These are phyloP conservation scores for Parauchenoglanis ngamensis DNA, from an alignment of 2,797 vertebrate genomes.

Conservation along the genomic window DNA sequence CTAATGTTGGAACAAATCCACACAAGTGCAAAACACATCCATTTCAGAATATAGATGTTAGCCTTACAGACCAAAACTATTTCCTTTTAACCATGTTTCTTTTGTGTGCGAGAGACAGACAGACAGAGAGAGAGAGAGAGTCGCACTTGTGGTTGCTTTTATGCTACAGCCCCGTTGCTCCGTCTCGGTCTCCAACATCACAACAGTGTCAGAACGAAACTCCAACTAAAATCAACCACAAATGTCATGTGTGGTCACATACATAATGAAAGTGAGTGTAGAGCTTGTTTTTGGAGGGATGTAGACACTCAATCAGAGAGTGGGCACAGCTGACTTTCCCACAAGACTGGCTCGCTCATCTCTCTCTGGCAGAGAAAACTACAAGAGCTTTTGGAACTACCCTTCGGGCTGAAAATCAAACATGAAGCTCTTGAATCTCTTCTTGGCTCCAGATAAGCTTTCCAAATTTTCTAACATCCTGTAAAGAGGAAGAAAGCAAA, in stretches of 20 bases:
- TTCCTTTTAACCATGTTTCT: conserved; percentile 8
- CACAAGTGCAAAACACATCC: not conserved
- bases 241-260: not conserved
- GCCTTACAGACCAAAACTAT: not conserved
- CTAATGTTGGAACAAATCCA: not conserved
- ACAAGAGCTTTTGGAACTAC: conserved; percentile 20
- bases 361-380: not conserved
- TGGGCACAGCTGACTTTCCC: conserved; percentile 5
- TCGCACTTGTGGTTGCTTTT: conserved; percentile 14
- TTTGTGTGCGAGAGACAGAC: not conserved
- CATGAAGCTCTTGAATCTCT: conserved; percentile 15
- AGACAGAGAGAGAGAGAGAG: conserved; percentile 10
- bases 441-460: conserved; percentile 6
- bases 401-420: conserved; percentile 13
- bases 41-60: conserved; percentile 11
- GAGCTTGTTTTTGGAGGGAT: conserved; percentile 5
- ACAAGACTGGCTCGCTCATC: not conserved
- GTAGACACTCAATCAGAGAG: conserved; percentile 5
- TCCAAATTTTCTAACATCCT: conserved; percentile 3
- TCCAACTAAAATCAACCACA: conserved; percentile 28
- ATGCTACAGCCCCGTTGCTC: not conserved
- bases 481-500: conserved; percentile 9
- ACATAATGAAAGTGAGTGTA: not conserved
- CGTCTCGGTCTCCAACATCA: not conserved
- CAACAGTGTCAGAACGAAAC: not conserved